These are phyloP conservation scores for Pipistrellus pipistrellus DNA, from an alignment of 2,797 vertebrate genomes.

Conservation along the genomic window DNA sequence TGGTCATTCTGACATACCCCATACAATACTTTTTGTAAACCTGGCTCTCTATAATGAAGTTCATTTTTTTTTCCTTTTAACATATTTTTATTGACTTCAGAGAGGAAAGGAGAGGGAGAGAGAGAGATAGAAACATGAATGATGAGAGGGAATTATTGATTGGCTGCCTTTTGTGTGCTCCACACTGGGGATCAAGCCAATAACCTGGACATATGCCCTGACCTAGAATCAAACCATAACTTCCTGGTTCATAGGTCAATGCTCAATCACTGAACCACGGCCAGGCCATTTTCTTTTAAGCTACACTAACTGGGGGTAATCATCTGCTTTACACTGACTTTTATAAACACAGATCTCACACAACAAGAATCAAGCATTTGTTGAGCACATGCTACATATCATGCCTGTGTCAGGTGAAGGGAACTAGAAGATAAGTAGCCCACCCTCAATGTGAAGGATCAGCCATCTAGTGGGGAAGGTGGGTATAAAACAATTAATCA, in stretches of 20 bases:
- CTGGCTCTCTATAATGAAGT: background rate
- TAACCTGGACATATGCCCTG: too few relatives aligned
- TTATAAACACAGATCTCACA: background rate
- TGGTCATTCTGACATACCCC: background rate
- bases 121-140: too few relatives aligned
- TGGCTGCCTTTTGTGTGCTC: too few relatives aligned
- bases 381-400: background rate
- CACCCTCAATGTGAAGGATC: background rate
- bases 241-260: too few relatives aligned
- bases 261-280: too few relatives aligned
- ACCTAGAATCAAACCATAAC: too few relatives aligned
- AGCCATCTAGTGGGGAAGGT: background rate
- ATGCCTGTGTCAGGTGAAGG: background rate
- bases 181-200: too few relatives aligned
- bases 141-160: too few relatives aligned
- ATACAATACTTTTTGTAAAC: background rate
- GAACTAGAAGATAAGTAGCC: background rate
- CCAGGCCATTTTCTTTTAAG: background rate
- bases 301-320: background rate
- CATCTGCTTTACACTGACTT: slow-evolving; percentile 4
- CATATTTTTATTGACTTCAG: too few relatives aligned
- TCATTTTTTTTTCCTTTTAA: background rate
- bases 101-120: too few relatives aligned
- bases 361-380: background rate
- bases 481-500: slow-evolving; percentile 7